A percentile compares a stretch with the other conserved stretches of the same genome.
Conservation (phyloP, 2,113 vertebrate genomes). For the Propithecus coquereli region DNA sequence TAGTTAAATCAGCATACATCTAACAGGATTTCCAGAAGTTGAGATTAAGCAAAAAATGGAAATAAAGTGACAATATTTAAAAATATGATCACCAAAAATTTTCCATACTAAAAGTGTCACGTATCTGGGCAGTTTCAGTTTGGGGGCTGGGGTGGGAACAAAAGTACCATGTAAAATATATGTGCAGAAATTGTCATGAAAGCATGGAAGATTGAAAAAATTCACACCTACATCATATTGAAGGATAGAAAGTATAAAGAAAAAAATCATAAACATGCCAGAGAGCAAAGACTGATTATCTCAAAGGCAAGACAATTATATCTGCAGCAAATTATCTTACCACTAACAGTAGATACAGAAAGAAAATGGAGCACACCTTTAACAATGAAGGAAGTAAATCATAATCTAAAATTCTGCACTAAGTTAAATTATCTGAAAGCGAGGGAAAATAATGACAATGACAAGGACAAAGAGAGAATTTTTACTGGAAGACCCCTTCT, state of each 20-base stretch:
- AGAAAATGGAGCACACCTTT: not conserved
- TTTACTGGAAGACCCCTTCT: not conserved
- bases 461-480: not conserved
- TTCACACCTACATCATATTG: not conserved
- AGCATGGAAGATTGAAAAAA: not conserved
- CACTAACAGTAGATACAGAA: not conserved
- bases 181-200: not conserved
- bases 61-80: not conserved
- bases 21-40: not conserved
- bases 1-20: not conserved
- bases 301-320: not conserved
- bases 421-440: not conserved
- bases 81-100: not conserved
- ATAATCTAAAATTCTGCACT: not conserved
- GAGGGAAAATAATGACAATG: not conserved
- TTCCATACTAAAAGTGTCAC: not conserved
- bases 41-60: not conserved
- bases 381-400: not conserved
- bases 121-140: no score
- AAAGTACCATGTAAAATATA: not conserved
- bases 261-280: not conserved
- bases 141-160: not conserved
- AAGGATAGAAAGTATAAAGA: not conserved
- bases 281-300: not conserved
- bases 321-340: not conserved